These are phyloP conservation scores for Drosophila biarmipes DNA, from an alignment of 1,140 invertebrate species.

Conservation along the genomic window DNA sequence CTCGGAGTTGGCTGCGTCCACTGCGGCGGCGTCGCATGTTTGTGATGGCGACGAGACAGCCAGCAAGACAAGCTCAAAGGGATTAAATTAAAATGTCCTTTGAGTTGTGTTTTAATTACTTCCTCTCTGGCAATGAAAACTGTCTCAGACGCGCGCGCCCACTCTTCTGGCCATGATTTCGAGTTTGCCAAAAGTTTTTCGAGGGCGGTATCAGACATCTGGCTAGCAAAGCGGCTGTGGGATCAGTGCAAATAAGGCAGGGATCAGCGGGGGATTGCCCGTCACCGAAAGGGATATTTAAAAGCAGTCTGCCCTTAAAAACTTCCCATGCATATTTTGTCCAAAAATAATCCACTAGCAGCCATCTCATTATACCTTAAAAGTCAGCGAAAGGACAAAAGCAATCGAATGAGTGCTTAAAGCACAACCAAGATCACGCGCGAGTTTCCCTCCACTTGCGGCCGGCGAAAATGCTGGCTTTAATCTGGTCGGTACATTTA, in stretches of 20 bases:
- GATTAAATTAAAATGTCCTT: constrained; percentile 83
- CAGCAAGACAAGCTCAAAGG: constrained; percentile 80
- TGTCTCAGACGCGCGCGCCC: constrained; percentile 25
- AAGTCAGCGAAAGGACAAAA: not conserved
- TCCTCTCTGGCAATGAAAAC: constrained; percentile 65
- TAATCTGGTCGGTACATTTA: constrained; percentile 16
- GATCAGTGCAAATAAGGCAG: constrained; percentile 4
- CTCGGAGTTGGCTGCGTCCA: constrained; percentile 22
- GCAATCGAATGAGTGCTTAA: constrained; percentile 2
- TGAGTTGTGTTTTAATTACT: constrained; percentile 83
- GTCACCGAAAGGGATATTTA: not conserved
- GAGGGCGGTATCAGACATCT: constrained; percentile 3
- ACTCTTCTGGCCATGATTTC: constrained; percentile 20
- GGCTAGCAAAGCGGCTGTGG: constrained; percentile 1
- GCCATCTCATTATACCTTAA: not conserved
- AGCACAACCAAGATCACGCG: not conserved
- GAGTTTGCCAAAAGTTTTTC: constrained; percentile 43
- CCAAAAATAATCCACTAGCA: too few relatives aligned
- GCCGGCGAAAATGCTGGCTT: constrained; percentile 2
- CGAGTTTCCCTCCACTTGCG: not conserved
- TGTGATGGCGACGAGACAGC: constrained; percentile 80
- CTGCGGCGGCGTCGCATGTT: constrained; percentile 59
- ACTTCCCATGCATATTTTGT: not conserved
- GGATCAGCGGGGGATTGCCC: constrained; percentile 1
- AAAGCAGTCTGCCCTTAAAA: too few relatives aligned